phyloP scores from a whole-genome alignment of 2,888 invertebrate genomes.

The Zeuzera pyrina region DNA sequence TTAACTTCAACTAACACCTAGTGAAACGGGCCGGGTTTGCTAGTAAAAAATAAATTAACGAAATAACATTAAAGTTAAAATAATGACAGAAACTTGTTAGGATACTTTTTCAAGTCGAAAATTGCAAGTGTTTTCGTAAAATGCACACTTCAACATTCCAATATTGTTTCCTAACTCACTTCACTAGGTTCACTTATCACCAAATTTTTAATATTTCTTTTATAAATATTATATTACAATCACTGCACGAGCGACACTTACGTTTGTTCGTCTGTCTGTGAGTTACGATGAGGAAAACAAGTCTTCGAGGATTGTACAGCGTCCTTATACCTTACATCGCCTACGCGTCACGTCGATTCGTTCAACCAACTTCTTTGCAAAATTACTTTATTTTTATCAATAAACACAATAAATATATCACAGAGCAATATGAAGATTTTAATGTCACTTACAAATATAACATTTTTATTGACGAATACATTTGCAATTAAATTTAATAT shows the following conservation, averaged over 20 bases:
- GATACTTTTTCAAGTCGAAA: not conserved
- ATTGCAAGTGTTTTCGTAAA: too few relatives aligned
- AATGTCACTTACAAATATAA: constrained; percentile 1
- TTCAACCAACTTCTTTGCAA: constrained; percentile 9
- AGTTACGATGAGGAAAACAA: constrained; percentile 44
- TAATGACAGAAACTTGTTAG: not conserved
- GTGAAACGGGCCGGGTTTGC: too few relatives aligned
- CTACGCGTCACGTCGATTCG: constrained; percentile 36
- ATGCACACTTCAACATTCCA: too few relatives aligned
- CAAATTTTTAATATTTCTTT: constrained; percentile 9
- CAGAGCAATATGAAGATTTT: not conserved
- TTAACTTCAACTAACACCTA: too few relatives aligned
- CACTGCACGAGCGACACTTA: constrained; percentile 36
- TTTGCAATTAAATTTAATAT: constrained; percentile 8
- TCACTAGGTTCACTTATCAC: not conserved
- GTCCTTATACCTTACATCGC: constrained; percentile 56
- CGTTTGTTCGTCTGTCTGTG: constrained; percentile 46
- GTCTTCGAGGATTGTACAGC: constrained; percentile 22
- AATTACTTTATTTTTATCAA: not conserved
- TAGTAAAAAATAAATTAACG: too few relatives aligned
- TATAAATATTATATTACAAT: not conserved
- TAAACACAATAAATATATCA: not conserved
- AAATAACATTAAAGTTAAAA: not conserved
- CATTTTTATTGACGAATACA: constrained; percentile 12
- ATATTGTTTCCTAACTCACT: not conserved